These are phyloP conservation scores for Parapristionchus giblindavisi DNA, from an alignment of 2,888 invertebrate genomes.

Conservation along the genomic window DNA sequence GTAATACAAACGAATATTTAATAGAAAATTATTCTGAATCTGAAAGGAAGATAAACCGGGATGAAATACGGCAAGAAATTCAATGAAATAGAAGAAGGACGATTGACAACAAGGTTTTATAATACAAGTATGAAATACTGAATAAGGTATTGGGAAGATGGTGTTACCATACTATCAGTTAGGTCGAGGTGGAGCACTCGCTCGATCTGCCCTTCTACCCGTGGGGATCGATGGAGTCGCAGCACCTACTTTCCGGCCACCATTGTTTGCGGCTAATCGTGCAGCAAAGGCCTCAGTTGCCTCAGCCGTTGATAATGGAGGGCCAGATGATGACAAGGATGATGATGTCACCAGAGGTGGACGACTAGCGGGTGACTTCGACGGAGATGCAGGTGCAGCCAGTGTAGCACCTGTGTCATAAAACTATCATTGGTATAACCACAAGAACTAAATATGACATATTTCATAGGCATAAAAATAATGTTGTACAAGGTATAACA, in stretches of 20 bases:
- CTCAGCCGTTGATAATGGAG: neutral
- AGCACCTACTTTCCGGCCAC: too few relatives aligned
- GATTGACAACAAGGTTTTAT: slow-evolving; percentile 9
- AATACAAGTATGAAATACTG: slow-evolving; percentile 2
- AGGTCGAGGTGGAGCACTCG: slow-evolving; percentile 30
- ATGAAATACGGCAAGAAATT: too few relatives aligned
- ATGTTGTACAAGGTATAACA: too few relatives aligned
- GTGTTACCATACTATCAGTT: neutral
- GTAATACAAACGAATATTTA: too few relatives aligned
- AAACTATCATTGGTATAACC: neutral
- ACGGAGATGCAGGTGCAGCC: slow-evolving; percentile 33
- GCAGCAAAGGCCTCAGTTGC: too few relatives aligned
- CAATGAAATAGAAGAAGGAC: too few relatives aligned
- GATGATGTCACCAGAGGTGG: slow-evolving; percentile 20
- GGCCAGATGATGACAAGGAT: neutral
- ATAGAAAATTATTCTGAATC: too few relatives aligned
- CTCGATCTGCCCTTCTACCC: neutral
- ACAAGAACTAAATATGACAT: neutral
- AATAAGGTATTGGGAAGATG: neutral
- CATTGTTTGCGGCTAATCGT: too few relatives aligned
- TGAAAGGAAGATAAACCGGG: too few relatives aligned
- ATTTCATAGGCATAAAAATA: neutral
- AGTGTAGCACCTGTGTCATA: slow-evolving; percentile 19
- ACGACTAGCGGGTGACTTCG: slow-evolving; percentile 28
- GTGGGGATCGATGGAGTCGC: neutral